Evolutionary conservation across 2,888 invertebrate species (phyloP), one percentile per base, ranked within the genome.

Genomic region (Eristalis pertinax): DNA sequence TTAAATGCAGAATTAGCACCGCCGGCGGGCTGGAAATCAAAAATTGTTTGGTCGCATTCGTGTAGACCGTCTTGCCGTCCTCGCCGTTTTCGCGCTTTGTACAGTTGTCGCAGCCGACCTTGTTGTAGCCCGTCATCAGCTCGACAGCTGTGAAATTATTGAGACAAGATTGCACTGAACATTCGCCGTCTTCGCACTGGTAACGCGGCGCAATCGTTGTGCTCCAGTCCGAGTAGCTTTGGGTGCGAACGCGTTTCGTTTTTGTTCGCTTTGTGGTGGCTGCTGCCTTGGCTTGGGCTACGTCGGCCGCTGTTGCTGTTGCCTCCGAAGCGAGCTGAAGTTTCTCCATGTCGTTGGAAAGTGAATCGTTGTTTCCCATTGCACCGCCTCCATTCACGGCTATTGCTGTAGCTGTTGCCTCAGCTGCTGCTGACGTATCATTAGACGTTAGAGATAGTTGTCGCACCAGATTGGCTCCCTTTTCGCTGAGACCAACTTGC

Each of bases 101-200:
- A 93, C 99, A 99, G 64, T 96, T 95, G 91, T 98, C 97, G 92
- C 99, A 99, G 76, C 97, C 96, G 67, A 99, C 98, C 93, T 97
- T 97, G 93, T 99, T 99, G 92, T 96, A 96, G 0, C 97, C 99
- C 0, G 96, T 97, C 93, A 99, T 95, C 24, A 98, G 94, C 92
- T 99, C 99, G 19, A 97, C 95, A 0, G 97, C 96, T 0, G 98
- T 99, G 93, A 99, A 99, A 92, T 98, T 97, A 91, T 97, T 96
- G 73, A 99, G 95, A 92, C 98, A 99, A 0, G 98, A 97, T 90
- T 96, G 96, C 70, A 99, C 95, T 26, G 97, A 97, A 92, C 96
- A 96, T 90, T 97, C 97, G 60, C 96, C 96, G 77, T 96, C 96
- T 89, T 96, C 96, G 90, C 95, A 95, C 50, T 95, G 94, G 91